Evolutionary conservation across 2,888 invertebrate species (phyloP).

Genomic region (Eugnorisma glareosa): DNA sequence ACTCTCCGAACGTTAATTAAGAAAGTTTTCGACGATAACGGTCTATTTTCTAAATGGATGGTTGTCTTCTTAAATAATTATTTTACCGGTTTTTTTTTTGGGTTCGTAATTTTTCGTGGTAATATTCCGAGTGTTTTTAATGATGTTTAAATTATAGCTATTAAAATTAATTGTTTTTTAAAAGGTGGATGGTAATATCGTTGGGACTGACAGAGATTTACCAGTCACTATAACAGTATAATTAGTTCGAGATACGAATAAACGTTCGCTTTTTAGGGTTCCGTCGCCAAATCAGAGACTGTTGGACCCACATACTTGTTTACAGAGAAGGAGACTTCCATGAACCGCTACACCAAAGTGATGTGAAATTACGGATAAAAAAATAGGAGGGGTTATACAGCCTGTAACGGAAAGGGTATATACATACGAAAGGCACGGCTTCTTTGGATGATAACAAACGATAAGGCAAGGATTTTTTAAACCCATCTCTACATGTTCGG

Average conservation of each 20-base stretch:
- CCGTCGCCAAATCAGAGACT: no score
- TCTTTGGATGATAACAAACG: no score
- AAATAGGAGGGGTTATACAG: no score
- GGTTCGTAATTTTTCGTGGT: neutral
- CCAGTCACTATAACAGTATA: neutral
- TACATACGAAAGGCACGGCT: no score
- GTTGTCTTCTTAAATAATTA: constrained; percentile 57
- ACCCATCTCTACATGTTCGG: no score
- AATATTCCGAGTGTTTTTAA: constrained; percentile 20
- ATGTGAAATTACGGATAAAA: no score
- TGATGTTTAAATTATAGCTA: constrained; percentile 2
- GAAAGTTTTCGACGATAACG: constrained; percentile 62
- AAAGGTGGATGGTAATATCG: neutral
- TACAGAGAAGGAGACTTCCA: no score
- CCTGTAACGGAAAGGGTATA: no score
- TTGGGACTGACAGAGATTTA: neutral
- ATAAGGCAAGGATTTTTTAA: no score
- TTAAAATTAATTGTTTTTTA: neutral
- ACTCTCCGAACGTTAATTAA: constrained; percentile 61
- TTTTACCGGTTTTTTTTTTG: constrained; percentile 14
- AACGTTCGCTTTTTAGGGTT: no score
- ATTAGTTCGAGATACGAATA: neutral
- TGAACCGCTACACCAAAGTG: no score
- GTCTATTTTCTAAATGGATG: constrained; percentile 45
- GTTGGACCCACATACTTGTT: no score